These are phyloP conservation scores for Chionoecetes opilio DNA, from an alignment of 1,140 invertebrate species.

Conservation along the genomic window DNA sequence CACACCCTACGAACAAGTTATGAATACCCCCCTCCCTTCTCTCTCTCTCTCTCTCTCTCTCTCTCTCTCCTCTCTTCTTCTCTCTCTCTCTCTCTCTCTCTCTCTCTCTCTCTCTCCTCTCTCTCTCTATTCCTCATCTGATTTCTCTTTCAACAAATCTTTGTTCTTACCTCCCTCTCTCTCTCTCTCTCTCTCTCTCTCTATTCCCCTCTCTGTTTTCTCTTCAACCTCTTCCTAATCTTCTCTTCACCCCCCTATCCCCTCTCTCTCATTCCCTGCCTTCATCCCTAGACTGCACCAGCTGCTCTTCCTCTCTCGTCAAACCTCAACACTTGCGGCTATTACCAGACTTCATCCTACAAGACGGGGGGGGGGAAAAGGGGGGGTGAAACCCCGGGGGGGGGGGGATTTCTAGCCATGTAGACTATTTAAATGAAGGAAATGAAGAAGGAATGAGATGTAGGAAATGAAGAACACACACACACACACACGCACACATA, in stretches of 20 bases:
- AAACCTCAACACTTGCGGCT: too few species aligned
- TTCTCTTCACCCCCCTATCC: background rate
- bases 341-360: too few species aligned
- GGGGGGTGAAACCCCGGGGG: too few species aligned
- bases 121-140: background rate
- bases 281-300: too few species aligned
- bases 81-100: background rate
- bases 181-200: background rate
- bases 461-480: background rate
- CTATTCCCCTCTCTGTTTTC: background rate
- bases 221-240: background rate
- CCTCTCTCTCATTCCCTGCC: too few species aligned
- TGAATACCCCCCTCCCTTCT: background rate
- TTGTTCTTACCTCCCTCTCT: background rate
- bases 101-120: background rate
- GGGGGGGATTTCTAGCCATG: too few species aligned
- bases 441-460: too few species aligned
- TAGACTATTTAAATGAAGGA: too few species aligned
- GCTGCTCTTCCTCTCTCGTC: too few species aligned
- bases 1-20: too few species aligned
- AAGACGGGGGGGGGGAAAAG: too few species aligned
- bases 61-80: background rate
- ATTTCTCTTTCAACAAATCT: too few species aligned
- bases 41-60: background rate
- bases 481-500: conserved; percentile 17